Evolutionary conservation across 1,140 invertebrate genomes (phyloP).

Genomic region (Kradibia gibbosae): DNA sequence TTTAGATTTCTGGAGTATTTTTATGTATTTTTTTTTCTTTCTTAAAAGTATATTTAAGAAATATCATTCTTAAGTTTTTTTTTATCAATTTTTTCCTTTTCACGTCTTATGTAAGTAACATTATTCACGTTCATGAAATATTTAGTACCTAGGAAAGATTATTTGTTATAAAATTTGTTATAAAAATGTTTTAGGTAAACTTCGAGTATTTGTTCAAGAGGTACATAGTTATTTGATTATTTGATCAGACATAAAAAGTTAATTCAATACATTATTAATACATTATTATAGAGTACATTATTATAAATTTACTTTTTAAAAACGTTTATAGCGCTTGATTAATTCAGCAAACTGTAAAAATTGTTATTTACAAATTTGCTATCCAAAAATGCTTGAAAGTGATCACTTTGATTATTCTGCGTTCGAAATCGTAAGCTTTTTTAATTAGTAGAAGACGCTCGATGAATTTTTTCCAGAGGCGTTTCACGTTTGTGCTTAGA

Average conservation of each 20-base stretch:
- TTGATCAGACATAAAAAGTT: too few relatives aligned
- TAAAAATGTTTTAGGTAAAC: too few relatives aligned
- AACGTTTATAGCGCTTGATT: too few relatives aligned
- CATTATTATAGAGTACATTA: too few relatives aligned
- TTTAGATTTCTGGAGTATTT: slow-evolving; percentile 1
- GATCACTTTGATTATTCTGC: not conserved
- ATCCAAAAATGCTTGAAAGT: not conserved
- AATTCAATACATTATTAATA: too few relatives aligned
- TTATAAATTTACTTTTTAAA: too few relatives aligned
- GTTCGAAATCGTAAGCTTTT: slow-evolving; percentile 8
- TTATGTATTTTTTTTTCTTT: not conserved
- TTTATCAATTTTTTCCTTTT: not conserved
- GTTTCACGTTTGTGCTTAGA: slow-evolving; percentile 11
- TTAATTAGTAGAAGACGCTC: slow-evolving; percentile 39
- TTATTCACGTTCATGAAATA: slow-evolving; percentile 24
- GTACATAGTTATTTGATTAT: too few relatives aligned
- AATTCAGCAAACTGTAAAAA: too few relatives aligned
- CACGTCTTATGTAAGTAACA: not conserved
- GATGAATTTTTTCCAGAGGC: slow-evolving; percentile 15
- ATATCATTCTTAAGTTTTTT: not conserved
- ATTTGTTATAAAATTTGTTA: too few relatives aligned
- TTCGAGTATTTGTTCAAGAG: too few relatives aligned
- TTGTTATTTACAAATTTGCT: not conserved
- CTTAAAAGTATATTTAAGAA: not conserved
- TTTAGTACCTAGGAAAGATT: too few relatives aligned